Base-by-base conservation (phyloP, 2,797 vertebrate species). In the Pangasius djambal region DNA sequence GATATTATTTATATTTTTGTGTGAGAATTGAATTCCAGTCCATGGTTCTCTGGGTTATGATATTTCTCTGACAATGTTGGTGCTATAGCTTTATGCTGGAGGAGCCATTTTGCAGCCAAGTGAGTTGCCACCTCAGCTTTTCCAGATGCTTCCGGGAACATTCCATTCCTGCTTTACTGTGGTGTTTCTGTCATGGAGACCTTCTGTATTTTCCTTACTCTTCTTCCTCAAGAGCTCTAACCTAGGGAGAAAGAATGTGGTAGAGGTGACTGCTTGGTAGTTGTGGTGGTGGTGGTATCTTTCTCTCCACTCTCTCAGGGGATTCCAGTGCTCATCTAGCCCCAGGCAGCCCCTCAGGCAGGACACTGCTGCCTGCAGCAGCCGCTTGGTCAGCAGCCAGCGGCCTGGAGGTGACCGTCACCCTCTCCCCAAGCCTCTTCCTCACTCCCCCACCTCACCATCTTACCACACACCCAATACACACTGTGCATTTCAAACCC, bases 291-390 rank as follows among this genome's bases (percentile, higher is more conserved):
- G 69, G 85, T 85, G 79, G 78, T 83, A 63, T 87, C 55, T 93
- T 92, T 94, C 93, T 93, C 93, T 92, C 93, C 93, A 90, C 90
- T 92, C 93, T 94, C 94, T 94, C 92, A 90, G 95, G 96, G 94
- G 95, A 95, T 94, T 93, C 91, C 92, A 95, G 95, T 95, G 94
- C 95, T 96, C 94, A 94, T 93, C 93, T 95, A 87, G 96, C 96
- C 95, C 70, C 89, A 91, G 94, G 96, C 96, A 93, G 94, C 93
- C 96, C 93, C 95, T 88, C 93, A 94, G 95, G 96, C 96, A 92
- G 95, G 93, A 93, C 94, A 94, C 94, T 94, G 93, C 93, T 91
- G 95, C 95, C 94, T 95, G 95, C 93, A 93, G 94, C 93, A 91
- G 89, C 93, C 93, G 92, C 92, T 93, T 95, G 95, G 95, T 94